phyloP scores from a whole-genome alignment of 2,888 invertebrate genomes.

The Cheilosia pagana region DNA sequence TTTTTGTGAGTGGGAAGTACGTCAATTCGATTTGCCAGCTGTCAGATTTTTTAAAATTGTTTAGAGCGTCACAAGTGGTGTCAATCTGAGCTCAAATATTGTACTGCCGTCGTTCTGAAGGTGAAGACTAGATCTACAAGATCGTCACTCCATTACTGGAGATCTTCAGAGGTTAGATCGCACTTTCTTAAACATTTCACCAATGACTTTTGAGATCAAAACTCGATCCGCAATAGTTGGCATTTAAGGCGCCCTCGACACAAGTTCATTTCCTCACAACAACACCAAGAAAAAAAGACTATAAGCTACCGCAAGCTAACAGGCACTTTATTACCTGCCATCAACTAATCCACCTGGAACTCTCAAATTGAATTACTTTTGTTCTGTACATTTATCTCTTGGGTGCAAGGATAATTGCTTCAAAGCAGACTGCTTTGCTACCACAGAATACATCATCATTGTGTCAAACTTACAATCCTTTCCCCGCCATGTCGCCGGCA shows the following conservation, averaged over 20 bases:
- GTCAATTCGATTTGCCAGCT: too few species aligned
- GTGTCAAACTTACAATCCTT: slow-evolving; percentile 58
- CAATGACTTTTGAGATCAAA: too few species aligned
- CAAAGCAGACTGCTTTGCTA: slow-evolving; percentile 28
- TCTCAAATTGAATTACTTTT: slow-evolving; percentile 62
- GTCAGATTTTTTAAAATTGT: too few species aligned
- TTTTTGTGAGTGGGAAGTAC: too few species aligned
- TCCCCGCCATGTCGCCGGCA: neutral
- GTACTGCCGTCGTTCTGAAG: too few species aligned
- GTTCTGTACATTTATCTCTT: slow-evolving; percentile 19
- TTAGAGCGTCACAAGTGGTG: too few species aligned
- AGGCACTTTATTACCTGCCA: slow-evolving; percentile 65
- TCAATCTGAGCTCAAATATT: too few species aligned
- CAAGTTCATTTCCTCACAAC: neutral
- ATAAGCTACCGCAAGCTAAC: slow-evolving; percentile 38
- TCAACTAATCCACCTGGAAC: slow-evolving; percentile 55
- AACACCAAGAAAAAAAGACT: neutral
- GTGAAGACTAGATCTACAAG: too few species aligned
- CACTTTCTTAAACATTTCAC: too few species aligned
- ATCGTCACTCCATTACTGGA: too few species aligned
- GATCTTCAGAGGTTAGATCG: too few species aligned
- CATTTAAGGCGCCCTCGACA: neutral
- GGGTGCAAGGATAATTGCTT: slow-evolving; percentile 48
- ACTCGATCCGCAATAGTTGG: neutral
- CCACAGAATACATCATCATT: slow-evolving; percentile 55